Percentiles rank a stretch among this genome's conserved stretches.
phyloP scores from a whole-genome alignment of 2,888 invertebrate species.

The Trissolcus brochymenae region DNA sequence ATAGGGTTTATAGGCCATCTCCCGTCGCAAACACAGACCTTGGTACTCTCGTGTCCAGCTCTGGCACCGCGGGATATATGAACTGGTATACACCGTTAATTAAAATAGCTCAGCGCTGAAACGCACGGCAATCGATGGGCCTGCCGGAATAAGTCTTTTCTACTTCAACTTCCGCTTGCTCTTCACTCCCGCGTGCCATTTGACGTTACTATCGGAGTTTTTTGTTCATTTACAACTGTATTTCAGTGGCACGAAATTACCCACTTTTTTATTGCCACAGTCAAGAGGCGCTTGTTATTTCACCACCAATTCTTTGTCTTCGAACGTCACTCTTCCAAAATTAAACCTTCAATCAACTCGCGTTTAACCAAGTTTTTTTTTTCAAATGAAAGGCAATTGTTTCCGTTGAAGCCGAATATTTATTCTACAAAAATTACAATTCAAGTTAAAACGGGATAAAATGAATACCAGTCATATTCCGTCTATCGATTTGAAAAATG shows the following conservation, averaged over 20 bases:
- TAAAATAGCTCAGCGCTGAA: slow-evolving; percentile 64
- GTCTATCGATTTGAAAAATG: no score
- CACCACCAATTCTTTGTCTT: slow-evolving; percentile 40
- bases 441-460: no score
- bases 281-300: slow-evolving; percentile 36
- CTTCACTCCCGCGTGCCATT: slow-evolving; percentile 22
- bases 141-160: slow-evolving; percentile 43
- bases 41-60: slow-evolving; percentile 49
- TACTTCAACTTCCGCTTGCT: slow-evolving; percentile 34
- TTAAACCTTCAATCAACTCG: slow-evolving; percentile 26
- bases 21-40: slow-evolving; percentile 42
- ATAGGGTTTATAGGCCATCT: slow-evolving; percentile 69
- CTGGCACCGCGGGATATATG: slow-evolving; percentile 58
- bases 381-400: slow-evolving; percentile 2
- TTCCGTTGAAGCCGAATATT: not conserved
- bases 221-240: slow-evolving; percentile 44
- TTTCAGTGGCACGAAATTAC: slow-evolving; percentile 37
- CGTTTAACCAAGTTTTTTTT: slow-evolving; percentile 3
- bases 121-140: slow-evolving; percentile 44
- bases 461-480: no score
- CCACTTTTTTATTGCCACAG: slow-evolving; percentile 36
- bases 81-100: slow-evolving; percentile 65
- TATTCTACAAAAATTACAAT: not conserved
- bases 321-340: slow-evolving; percentile 22
- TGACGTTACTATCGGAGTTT: slow-evolving; percentile 14